These are phyloP conservation scores for Lycaon pictus DNA, from an alignment of 2,113 vertebrate genomes.

Conservation along the genomic window DNA sequence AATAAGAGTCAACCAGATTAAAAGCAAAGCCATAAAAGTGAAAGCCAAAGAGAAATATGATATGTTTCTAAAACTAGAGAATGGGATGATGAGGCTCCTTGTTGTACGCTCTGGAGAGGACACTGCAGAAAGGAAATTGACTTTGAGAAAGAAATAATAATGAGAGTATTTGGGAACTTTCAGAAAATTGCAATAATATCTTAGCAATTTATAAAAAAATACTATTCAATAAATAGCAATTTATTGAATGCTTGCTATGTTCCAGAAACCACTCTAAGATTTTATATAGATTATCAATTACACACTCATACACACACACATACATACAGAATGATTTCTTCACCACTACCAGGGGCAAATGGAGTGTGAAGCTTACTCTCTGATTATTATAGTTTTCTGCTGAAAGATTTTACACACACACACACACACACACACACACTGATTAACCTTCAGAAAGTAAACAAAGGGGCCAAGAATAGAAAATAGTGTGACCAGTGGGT, in stretches of 20 bases:
- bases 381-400: neutral
- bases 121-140: conserved; percentile 45
- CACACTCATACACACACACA: neutral
- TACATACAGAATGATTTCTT: neutral
- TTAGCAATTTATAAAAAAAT: neutral
- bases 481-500: neutral
- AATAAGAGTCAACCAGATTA: conserved; percentile 77
- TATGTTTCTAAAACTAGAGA: conserved; percentile 76
- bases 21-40: conserved; percentile 75
- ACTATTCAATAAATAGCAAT: neutral
- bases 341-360: neutral
- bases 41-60: conserved; percentile 74
- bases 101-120: conserved; percentile 22
- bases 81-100: neutral
- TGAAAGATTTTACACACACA: neutral
- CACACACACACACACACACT: neutral
- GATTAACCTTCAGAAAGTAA: conserved; percentile 28
- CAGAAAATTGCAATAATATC: conserved; percentile 36
- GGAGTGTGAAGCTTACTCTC: neutral
- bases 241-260: conserved; percentile 54
- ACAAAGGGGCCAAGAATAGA: neutral
- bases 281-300: conserved; percentile 11
- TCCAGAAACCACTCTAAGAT: neutral
- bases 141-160: conserved; percentile 20
- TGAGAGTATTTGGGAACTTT: conserved; percentile 16